Conservation (phyloP, 2,797 vertebrate species). For the Lutra lutra region DNA sequence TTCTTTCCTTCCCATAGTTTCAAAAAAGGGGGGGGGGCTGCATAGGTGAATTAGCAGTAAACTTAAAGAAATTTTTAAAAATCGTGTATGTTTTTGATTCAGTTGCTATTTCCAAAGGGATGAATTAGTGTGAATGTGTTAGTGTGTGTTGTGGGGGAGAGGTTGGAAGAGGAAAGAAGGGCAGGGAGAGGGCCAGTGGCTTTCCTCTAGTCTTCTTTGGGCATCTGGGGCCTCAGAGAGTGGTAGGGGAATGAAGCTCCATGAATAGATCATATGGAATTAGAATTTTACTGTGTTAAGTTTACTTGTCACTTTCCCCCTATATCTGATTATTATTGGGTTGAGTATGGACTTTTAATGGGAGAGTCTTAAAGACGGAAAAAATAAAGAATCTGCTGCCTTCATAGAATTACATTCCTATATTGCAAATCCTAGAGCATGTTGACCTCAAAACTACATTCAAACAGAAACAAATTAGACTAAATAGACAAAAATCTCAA, state of each 20-base stretch:
- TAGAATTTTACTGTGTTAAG: background rate
- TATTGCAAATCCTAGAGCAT: background rate
- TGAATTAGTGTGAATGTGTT: background rate
- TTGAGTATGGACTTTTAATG: background rate
- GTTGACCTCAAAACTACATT: background rate
- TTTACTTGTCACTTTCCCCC: background rate
- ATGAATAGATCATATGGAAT: background rate
- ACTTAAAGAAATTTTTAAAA: background rate
- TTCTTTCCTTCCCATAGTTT: background rate
- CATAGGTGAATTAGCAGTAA: background rate
- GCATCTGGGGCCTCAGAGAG: background rate
- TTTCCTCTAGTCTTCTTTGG: background rate
- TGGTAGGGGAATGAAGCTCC: background rate
- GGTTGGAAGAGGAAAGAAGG: background rate
- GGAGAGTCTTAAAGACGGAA: background rate
- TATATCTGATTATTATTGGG: background rate
- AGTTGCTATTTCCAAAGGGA: background rate
- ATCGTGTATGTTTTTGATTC: background rate
- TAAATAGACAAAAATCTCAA: background rate
- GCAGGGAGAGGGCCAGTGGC: too few species aligned
- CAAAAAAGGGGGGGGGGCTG: background rate
- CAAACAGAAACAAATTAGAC: slow-evolving; percentile 44
- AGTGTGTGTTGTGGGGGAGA: background rate
- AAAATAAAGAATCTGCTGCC: background rate
- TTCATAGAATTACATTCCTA: background rate